phyloP scores from a whole-genome alignment of 2,888 invertebrate genomes.

The Apoda limacodes region DNA sequence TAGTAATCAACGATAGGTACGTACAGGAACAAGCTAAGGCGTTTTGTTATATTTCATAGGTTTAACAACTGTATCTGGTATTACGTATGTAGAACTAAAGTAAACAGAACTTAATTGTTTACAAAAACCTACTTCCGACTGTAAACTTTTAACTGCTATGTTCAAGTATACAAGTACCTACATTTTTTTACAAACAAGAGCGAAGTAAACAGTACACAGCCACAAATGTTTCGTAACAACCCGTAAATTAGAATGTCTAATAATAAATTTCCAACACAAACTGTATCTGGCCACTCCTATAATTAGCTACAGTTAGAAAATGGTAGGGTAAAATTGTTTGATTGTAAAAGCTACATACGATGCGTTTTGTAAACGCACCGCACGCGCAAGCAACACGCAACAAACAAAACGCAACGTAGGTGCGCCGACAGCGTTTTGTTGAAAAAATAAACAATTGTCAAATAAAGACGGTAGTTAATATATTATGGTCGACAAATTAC shows the following conservation, averaged over 20 bases:
- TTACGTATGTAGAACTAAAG: no score
- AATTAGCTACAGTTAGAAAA: conserved; percentile 44
- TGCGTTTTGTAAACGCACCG: conserved; percentile 28
- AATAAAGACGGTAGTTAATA: conserved; percentile 25
- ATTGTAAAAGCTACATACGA: conserved; percentile 44
- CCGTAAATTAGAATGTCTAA: conserved; percentile 30
- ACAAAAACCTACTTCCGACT: no score
- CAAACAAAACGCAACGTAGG: no score
- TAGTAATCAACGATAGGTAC: no score
- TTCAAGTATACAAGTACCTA: conserved; percentile 2
- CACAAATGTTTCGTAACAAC: conserved; percentile 19
- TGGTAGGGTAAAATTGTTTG: conserved; percentile 55
- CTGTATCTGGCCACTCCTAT: conserved; percentile 30
- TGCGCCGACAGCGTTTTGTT: conserved; percentile 16
- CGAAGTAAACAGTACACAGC: conserved; percentile 9
- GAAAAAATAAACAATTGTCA: conserved; percentile 40
- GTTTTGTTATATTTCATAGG: no score
- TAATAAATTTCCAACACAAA: conserved; percentile 34
- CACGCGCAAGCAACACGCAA: conserved; percentile 31
- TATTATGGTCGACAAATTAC: no score
- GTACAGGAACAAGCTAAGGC: no score
- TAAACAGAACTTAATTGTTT: no score
- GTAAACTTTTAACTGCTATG: no score
- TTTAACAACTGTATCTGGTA: no score
- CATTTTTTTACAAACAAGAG: conserved; percentile 5